Conservation (phyloP, 2,797 vertebrate genomes). For the Lagodon rhomboides region DNA sequence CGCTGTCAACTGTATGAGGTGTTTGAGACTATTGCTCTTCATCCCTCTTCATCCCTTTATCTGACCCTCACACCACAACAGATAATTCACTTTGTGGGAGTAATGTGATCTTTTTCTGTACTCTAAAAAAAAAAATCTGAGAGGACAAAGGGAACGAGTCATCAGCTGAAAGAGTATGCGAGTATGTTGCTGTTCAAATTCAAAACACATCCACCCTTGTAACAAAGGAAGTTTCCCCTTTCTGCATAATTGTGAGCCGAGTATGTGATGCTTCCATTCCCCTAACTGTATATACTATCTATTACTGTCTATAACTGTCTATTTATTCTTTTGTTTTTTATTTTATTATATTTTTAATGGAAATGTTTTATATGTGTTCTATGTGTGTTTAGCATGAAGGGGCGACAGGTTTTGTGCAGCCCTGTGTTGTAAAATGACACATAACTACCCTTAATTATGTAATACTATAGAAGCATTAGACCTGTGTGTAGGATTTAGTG, state of each 20-base stretch:
- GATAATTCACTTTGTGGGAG: constrained; percentile 10
- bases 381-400: too few species aligned
- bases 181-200: neutral
- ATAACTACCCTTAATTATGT: neutral
- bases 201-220: neutral
- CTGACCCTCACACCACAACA: constrained; percentile 16
- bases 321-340: too few species aligned
- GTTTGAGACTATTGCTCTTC: constrained; percentile 7
- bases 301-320: too few species aligned
- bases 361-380: too few species aligned
- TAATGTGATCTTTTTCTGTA: constrained; percentile 9
- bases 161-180: neutral
- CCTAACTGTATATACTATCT: too few species aligned
- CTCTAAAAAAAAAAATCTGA: neutral
- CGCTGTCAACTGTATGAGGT: constrained; percentile 7
- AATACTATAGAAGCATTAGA: neutral
- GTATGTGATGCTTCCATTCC: neutral
- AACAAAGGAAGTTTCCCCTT: neutral
- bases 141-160: neutral
- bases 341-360: too few species aligned
- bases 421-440: neutral
- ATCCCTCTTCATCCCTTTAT: neutral
- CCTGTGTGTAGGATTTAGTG: too few species aligned
- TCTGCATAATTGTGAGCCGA: neutral
- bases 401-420: neutral